Evolutionary conservation across 2,113 vertebrate genomes (phyloP).

Genomic region (Lagopus muta): DNA sequence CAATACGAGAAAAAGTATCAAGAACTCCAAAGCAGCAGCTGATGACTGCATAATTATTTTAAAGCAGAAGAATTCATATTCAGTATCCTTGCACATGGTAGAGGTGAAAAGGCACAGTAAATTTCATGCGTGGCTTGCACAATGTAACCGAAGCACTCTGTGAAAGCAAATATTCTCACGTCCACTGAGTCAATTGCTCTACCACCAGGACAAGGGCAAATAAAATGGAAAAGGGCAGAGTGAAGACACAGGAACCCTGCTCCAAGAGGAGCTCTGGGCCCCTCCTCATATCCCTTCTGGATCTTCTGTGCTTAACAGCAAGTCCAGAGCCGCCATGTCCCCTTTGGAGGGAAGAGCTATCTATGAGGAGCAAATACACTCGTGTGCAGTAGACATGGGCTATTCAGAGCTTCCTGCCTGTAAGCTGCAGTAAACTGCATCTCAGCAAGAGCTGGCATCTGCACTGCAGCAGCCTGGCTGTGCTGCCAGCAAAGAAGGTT

Average conservation of each 20-base stretch:
- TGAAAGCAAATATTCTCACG: not conserved
- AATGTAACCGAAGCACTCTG: not conserved
- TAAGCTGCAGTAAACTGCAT: not conserved
- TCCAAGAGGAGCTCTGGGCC: not conserved
- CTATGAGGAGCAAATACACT: not conserved
- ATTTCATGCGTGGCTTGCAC: not conserved
- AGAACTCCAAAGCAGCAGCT: not conserved
- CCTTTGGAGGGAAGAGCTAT: not conserved
- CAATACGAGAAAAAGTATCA: not conserved
- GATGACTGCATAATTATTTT: not conserved
- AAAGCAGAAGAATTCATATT: not conserved
- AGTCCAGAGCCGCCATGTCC: rapidly evolving
- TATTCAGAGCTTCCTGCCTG: not conserved
- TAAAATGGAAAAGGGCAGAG: not conserved
- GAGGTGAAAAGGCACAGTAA: not conserved
- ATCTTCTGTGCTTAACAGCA: not conserved
- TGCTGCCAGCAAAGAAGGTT: not conserved
- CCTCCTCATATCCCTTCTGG: not conserved
- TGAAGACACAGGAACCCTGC: not conserved
- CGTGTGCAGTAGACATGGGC: not conserved
- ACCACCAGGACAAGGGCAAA: not conserved
- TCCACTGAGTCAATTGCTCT: not conserved
- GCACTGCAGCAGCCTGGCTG: not conserved
- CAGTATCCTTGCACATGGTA: not conserved
- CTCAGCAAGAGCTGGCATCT: not conserved